These are phyloP conservation scores for Apostichopus parvimensis DNA, from an alignment of 35 echinoderm and acorn worm species.

Conservation along the genomic window DNA sequence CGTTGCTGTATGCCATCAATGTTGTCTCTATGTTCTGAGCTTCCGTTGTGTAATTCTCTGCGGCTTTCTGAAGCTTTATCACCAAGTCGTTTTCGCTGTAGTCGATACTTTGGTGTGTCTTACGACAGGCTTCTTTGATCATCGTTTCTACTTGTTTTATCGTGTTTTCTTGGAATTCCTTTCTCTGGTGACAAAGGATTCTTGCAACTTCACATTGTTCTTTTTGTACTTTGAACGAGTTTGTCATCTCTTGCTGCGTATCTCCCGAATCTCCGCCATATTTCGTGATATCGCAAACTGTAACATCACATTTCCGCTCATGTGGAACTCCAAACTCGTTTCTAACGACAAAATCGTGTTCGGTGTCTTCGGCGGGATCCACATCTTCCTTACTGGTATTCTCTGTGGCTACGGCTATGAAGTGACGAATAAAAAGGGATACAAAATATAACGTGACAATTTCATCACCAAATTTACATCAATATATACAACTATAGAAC, in stretches of 20 bases:
- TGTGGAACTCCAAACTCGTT: too few species aligned
- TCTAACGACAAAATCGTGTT: too few species aligned
- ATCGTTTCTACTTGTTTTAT: neutral
- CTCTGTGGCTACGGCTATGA: too few species aligned
- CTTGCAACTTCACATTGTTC: neutral
- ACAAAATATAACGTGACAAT: too few species aligned
- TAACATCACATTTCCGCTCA: too few species aligned
- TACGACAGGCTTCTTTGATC: neutral
- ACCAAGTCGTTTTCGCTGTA: neutral
- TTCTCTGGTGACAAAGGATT: neutral
- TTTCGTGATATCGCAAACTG: too few species aligned
- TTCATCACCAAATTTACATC: too few species aligned
- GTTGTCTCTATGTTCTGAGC: neutral
- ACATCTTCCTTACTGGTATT: too few species aligned
- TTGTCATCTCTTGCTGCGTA: neutral
- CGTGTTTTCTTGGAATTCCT: neutral
- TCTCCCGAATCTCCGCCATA: neutral
- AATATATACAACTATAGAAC: too few species aligned
- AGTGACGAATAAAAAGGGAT: too few species aligned
- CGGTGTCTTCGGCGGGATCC: too few species aligned
- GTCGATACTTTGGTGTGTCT: neutral
- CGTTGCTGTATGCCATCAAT: neutral
- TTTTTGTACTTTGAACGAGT: neutral
- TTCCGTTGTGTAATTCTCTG: neutral
- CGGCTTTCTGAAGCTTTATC: neutral